These are phyloP conservation scores for Labroides dimidiatus DNA, from an alignment of 2,797 vertebrate species.

Conservation along the genomic window DNA sequence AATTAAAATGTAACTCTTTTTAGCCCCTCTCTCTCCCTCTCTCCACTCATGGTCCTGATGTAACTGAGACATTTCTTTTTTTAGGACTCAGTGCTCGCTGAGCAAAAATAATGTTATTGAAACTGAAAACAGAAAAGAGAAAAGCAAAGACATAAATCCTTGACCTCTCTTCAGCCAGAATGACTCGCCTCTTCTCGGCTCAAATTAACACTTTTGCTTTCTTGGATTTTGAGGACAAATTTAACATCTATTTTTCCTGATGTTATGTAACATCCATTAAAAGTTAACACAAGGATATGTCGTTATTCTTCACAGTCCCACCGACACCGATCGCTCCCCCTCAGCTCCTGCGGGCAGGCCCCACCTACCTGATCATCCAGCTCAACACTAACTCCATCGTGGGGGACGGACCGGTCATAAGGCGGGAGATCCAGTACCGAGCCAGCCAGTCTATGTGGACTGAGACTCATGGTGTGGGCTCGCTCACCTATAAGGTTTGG, in stretches of 20 bases:
- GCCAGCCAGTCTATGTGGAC: slow-evolving; percentile 92
- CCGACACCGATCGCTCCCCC: slow-evolving; percentile 94
- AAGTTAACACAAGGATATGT: background rate
- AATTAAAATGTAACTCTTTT: slow-evolving; percentile 53
- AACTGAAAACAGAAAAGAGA: slow-evolving; percentile 50
- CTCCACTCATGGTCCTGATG: slow-evolving; percentile 30
- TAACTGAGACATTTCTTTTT: slow-evolving; percentile 65
- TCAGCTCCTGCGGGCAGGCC: slow-evolving; percentile 92
- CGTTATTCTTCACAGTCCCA: slow-evolving; percentile 84
- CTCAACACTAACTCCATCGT: slow-evolving; percentile 97
- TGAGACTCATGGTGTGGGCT: slow-evolving; percentile 92
- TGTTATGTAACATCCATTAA: background rate
- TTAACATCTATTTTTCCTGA: background rate
- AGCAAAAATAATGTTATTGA: slow-evolving; percentile 62
- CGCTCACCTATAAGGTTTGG: slow-evolving; percentile 96
- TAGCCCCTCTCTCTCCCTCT: slow-evolving; percentile 23
- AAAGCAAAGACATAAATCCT: slow-evolving; percentile 43
- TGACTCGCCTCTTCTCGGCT: background rate
- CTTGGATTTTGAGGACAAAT: slow-evolving; percentile 1
- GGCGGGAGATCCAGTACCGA: slow-evolving; percentile 95
- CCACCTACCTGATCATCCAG: slow-evolving; percentile 97
- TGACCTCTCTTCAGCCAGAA: slow-evolving; percentile 39
- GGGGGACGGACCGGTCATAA: slow-evolving; percentile 94
- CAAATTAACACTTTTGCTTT: background rate
- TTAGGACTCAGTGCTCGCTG: slow-evolving; percentile 52